Evolutionary conservation across 92 coral and sea anemone genomes (phyloP).

Genomic region (Bergia sp.): DNA sequence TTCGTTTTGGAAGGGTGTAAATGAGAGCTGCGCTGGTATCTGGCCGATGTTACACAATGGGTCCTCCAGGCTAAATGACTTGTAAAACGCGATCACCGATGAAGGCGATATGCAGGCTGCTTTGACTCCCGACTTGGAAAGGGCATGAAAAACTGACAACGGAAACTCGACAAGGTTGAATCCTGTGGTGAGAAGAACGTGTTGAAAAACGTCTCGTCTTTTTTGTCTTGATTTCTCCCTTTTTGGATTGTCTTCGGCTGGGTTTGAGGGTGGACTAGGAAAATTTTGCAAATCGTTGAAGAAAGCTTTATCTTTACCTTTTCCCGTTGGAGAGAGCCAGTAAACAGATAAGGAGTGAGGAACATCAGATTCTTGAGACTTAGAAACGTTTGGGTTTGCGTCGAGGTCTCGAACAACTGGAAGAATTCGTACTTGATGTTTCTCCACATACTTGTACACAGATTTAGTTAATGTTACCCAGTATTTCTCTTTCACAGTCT

Average conservation of each 20-base stretch:
- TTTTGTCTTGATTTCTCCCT: neutral
- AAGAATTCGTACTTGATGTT: conserved; percentile 51
- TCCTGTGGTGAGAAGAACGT: conserved; percentile 60
- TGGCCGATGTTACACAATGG: conserved; percentile 50
- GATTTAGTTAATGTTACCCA: conserved; percentile 31
- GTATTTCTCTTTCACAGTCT: neutral
- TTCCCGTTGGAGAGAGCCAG: conserved; percentile 60
- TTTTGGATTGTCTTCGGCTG: neutral
- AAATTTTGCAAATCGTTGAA: conserved; percentile 30
- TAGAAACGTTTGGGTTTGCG: neutral
- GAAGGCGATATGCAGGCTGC: conserved; percentile 42
- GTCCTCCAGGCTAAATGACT: conserved; percentile 27
- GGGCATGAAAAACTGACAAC: conserved; percentile 27
- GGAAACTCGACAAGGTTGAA: conserved; percentile 70
- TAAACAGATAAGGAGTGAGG: neutral
- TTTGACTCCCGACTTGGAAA: conserved; percentile 47
- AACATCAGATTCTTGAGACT: neutral
- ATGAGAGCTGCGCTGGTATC: conserved; percentile 46
- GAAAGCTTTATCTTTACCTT: conserved; percentile 45
- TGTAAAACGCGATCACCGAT: conserved; percentile 58
- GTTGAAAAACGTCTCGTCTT: conserved; percentile 22
- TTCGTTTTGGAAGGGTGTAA: conserved; percentile 50
- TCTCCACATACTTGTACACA: conserved; percentile 48
- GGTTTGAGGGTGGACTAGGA: neutral
- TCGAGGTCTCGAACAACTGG: conserved; percentile 59